These are phyloP conservation scores for Leucophenga montana DNA, from an alignment of 2,888 invertebrate genomes.

Conservation along the genomic window DNA sequence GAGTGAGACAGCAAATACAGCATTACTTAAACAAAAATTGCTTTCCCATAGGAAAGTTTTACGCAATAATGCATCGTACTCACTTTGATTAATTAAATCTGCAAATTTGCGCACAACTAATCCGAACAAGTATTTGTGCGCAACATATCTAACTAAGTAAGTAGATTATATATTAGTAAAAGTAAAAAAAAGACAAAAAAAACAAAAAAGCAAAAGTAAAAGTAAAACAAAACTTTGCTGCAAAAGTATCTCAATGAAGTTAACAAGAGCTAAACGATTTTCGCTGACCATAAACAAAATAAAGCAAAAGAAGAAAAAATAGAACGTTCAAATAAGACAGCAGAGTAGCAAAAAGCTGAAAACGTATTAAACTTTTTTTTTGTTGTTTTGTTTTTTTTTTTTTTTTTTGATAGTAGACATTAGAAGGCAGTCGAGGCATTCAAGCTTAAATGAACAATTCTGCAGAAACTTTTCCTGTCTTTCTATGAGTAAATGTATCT, in stretches of 20 bases:
- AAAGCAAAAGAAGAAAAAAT: slow-evolving; percentile 10
- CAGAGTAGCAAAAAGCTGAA: too few species aligned
- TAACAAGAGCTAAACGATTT: neutral
- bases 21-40: neutral
- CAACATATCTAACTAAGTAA: slow-evolving; percentile 35
- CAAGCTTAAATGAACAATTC: slow-evolving; percentile 56
- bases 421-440: neutral
- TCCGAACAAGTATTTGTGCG: slow-evolving; percentile 47
- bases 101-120: slow-evolving; percentile 50
- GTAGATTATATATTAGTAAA: slow-evolving; percentile 27
- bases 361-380: too few species aligned
- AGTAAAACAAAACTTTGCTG: neutral
- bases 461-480: slow-evolving; percentile 22
- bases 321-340: neutral
- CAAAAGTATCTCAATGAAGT: neutral
- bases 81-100: slow-evolving; percentile 61
- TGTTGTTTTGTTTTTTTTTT: too few species aligned
- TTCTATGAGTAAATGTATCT: neutral
- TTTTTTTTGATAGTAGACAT: too few species aligned
- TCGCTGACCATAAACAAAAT: neutral
- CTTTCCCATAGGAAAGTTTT: neutral
- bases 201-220: too few species aligned
- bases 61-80: slow-evolving; percentile 38
- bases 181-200: too few species aligned
- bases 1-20: too few species aligned